A percentile compares a stretch with the other conserved stretches of the same genome.
These are phyloP conservation scores for Cheilosia scutellata DNA, from an alignment of 2,888 invertebrate genomes.

Conservation along the genomic window DNA sequence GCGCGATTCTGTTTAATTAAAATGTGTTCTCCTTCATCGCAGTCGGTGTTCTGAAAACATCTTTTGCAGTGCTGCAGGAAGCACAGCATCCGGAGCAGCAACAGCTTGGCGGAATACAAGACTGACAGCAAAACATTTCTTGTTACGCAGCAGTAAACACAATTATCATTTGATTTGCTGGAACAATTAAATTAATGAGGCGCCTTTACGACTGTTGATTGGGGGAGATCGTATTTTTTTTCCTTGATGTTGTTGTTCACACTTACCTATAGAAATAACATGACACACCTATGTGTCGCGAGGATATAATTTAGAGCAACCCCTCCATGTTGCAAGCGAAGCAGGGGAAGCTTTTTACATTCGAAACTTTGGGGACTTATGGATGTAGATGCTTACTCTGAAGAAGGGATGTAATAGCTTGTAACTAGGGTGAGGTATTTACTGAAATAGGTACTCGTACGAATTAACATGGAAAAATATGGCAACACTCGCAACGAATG, in stretches of 20 bases:
- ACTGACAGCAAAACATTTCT: conserved; percentile 58
- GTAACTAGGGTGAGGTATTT: no score
- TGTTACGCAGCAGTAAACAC: conserved; percentile 73
- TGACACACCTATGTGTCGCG: conserved; percentile 15
- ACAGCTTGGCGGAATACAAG: conserved; percentile 67
- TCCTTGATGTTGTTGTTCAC: not conserved
- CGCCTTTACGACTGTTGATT: conserved; percentile 69
- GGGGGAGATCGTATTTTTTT: conserved; percentile 2
- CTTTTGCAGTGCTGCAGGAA: conserved; percentile 50
- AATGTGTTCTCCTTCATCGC: conserved; percentile 69
- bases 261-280: not conserved
- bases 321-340: conserved; percentile 2
- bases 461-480: no score
- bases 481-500: no score
- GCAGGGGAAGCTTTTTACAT: no score
- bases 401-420: no score
- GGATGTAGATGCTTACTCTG: no score
- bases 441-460: no score
- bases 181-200: conserved; percentile 76
- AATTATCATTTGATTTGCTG: conserved; percentile 74
- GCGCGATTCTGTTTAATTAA: conserved; percentile 73
- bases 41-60: conserved; percentile 43
- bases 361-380: no score
- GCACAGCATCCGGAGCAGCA: conserved; percentile 48
- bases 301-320: conserved; percentile 33